Percentiles rank a stretch among this genome's conserved stretches.
Evolutionary conservation across 2,797 vertebrate species (phyloP).

Genomic region (Acomys russatus): DNA sequence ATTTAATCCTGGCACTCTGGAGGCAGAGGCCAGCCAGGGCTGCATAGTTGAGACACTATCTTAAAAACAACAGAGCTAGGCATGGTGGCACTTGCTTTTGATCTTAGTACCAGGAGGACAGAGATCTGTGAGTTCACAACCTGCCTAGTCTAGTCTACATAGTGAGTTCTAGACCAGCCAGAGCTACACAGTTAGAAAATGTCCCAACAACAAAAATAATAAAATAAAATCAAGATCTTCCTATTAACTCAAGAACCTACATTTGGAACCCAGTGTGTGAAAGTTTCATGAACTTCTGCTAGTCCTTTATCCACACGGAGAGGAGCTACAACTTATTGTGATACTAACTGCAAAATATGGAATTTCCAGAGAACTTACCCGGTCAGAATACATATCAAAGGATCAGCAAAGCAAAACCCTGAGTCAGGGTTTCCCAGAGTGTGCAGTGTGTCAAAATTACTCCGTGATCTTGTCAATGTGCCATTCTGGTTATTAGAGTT

Average conservation of each 20-base stretch:
- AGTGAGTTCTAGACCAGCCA: not conserved
- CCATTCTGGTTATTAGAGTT: not conserved
- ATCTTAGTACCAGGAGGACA: not conserved
- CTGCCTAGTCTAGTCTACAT: not conserved
- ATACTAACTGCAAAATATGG: slow-evolving; percentile 6
- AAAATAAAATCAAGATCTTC: not conserved
- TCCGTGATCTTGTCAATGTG: not conserved
- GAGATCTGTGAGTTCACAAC: not conserved
- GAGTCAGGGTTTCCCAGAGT: not conserved
- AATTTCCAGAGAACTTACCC: not conserved
- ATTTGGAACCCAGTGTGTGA: not conserved
- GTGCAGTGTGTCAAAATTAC: not conserved
- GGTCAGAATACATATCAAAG: not conserved
- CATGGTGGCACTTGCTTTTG: not conserved
- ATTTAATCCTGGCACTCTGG: not conserved
- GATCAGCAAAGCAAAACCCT: slow-evolving; percentile 2
- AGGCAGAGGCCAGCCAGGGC: not conserved
- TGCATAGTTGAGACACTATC: not conserved
- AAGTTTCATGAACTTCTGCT: not conserved
- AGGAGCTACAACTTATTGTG: not conserved
- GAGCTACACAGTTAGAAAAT: not conserved
- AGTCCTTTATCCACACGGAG: not conserved
- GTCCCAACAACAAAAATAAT: not conserved
- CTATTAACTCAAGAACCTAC: not conserved
- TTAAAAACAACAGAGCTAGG: not conserved